Percentiles rank a stretch among this genome's conserved stretches.
phyloP scores from a whole-genome alignment of 2,797 vertebrate genomes.

The Selene dorsalis region DNA sequence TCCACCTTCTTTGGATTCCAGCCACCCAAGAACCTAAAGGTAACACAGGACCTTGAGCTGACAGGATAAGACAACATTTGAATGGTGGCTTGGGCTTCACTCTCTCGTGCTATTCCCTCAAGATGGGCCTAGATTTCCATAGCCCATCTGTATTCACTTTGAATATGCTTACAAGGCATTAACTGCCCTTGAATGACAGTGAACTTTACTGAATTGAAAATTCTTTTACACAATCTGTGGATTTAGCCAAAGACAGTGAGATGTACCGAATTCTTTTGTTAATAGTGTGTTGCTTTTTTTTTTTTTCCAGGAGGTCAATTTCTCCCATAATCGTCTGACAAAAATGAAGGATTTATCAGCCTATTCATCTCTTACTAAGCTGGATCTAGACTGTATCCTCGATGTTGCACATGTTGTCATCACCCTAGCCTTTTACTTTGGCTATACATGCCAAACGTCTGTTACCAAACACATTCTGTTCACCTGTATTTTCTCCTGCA shows the following conservation, averaged over 20 bases:
- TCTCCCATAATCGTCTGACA: slow-evolving; percentile 89
- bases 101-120: slow-evolving; percentile 70
- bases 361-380: slow-evolving; percentile 83
- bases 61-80: slow-evolving; percentile 77
- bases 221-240: slow-evolving; percentile 26
- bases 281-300: slow-evolving; percentile 17
- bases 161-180: slow-evolving; percentile 74
- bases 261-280: slow-evolving; percentile 20
- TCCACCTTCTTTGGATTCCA: slow-evolving; percentile 88
- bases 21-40: slow-evolving; percentile 92
- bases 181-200: slow-evolving; percentile 74
- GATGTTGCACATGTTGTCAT: background rate
- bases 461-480: background rate
- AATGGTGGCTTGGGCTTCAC: slow-evolving; percentile 64
- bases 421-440: background rate
- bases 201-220: slow-evolving; percentile 58
- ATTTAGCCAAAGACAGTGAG: slow-evolving; percentile 24
- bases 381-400: slow-evolving; percentile 95
- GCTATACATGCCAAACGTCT: background rate
- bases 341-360: slow-evolving; percentile 89
- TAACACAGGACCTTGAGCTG: slow-evolving; percentile 81
- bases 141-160: slow-evolving; percentile 77
- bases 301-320: slow-evolving; percentile 88
- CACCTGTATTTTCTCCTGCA: background rate
- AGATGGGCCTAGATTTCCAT: slow-evolving; percentile 73